Base-by-base conservation (phyloP, 2,888 invertebrate genomes). In the Thalpophila matura region DNA sequence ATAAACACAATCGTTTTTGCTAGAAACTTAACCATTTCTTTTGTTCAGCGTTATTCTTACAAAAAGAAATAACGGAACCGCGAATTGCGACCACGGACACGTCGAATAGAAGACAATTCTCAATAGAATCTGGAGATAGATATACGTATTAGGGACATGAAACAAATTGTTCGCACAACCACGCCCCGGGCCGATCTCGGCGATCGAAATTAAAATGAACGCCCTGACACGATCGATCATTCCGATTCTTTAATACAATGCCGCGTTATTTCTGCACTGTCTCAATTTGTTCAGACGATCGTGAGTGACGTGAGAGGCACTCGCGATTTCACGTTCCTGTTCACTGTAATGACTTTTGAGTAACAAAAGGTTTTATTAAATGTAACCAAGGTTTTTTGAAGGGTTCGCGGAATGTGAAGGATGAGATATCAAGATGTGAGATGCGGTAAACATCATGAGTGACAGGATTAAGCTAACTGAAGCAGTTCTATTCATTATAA, bases 151-250 rank as follows among this genome's bases (percentile, higher is more conserved):
- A 91, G 92, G 89, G 92, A 92, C 91, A 89, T 89, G 90, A 91
- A 94, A 94, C 93, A 94, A 95, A 95, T 95, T 87, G 94, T 92
- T 91, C 90, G 81, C 81, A 68, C 84, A 84, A 89, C 94, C 94
- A 94, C 94, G 93, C 94, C 94, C 91, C 85, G 89, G 87, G 86
- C 86, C 79, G 89, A 91, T 91, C 91, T 91, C 88, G 84, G 84
- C 87, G 91, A 93, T 94, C 94, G 91, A 93, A 94, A 95, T 94
- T 94, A 93, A 94, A 93, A 94, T 88, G 91, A 90, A 92, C 94
- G 91, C 92, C 91, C 92, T 86, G 86, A 82, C 90, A 84, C 92
- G 88, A 95, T 95, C 94, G 94, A 94, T 95, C 94, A 95, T 93
- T 92, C 87, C 87, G 87, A 92, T 91, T 93, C 91, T 91, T 92